Evolutionary conservation across 2,888 invertebrate genomes (phyloP).

Genomic region (Cyclophora albipunctata): DNA sequence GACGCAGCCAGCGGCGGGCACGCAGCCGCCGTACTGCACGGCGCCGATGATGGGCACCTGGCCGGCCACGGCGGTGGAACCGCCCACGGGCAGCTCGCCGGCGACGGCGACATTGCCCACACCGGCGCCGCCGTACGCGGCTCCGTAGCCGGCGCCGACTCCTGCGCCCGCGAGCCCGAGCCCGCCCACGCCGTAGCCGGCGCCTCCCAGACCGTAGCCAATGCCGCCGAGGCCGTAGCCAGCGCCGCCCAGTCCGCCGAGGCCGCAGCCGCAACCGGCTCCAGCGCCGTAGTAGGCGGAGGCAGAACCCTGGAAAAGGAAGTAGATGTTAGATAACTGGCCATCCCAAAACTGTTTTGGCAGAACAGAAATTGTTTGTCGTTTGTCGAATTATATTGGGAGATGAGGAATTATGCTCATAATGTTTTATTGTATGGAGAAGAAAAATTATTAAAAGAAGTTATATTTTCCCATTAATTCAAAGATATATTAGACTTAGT

Average conservation of each 20-base stretch:
- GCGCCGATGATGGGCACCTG: constrained; percentile 35
- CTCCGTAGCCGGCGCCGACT: not conserved
- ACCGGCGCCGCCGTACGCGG: constrained; percentile 25
- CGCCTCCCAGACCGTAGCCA: not conserved
- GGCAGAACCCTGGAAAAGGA: not conserved
- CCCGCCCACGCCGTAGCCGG: not conserved
- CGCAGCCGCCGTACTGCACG: constrained; percentile 30
- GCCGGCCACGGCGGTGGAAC: constrained; percentile 29
- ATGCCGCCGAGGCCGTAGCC: not conserved
- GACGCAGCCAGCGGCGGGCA: constrained; percentile 28
- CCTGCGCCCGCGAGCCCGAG: not conserved
- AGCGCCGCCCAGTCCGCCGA: not conserved
- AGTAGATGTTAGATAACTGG: not conserved
- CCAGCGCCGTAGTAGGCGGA: no score
- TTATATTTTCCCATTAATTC: no score
- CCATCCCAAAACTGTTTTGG: no score
- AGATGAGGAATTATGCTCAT: no score
- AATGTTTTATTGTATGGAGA: no score
- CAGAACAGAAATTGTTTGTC: no score
- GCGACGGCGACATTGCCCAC: constrained; percentile 29
- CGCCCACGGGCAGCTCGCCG: constrained; percentile 32
- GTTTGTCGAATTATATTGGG: no score
- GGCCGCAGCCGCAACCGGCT: not conserved
- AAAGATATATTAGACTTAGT: no score
- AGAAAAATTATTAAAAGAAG: no score